phyloP scores from a whole-genome alignment of 2,797 vertebrate genomes.

The Brachymystax lenok region DNA sequence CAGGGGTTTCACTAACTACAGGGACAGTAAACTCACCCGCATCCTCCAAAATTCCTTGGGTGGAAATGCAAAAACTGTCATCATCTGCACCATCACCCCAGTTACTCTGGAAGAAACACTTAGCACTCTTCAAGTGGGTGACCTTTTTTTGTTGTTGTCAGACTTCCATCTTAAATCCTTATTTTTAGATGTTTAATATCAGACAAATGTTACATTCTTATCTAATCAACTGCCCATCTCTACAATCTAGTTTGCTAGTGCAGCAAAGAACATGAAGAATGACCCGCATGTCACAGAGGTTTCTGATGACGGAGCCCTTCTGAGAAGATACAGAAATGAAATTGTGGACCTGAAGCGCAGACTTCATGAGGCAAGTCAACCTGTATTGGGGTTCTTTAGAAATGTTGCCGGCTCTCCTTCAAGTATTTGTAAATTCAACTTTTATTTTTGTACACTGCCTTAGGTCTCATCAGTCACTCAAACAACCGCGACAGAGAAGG shows the following conservation, averaged over 20 bases:
- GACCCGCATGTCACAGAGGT: constrained; percentile 96
- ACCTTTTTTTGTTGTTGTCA: neutral
- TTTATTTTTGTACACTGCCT: constrained; percentile 35
- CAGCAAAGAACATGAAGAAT: constrained; percentile 96
- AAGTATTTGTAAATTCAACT: constrained; percentile 47
- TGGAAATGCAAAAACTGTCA: constrained; percentile 95
- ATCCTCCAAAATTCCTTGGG: constrained; percentile 97
- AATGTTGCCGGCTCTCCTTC: neutral
- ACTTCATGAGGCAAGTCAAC: constrained; percentile 79
- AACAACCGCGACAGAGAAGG: constrained; percentile 86
- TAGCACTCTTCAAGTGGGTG: constrained; percentile 89
- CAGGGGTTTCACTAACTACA: constrained; percentile 91
- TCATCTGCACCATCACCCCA: constrained; percentile 93
- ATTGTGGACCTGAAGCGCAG: constrained; percentile 91
- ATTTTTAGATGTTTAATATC: neutral
- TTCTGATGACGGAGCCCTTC: constrained; percentile 89
- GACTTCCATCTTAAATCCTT: neutral
- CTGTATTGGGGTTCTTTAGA: neutral
- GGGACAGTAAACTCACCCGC: constrained; percentile 94
- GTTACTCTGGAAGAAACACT: constrained; percentile 88
- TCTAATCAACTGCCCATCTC: neutral
- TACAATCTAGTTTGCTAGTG: constrained; percentile 88
- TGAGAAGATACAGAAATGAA: constrained; percentile 92
- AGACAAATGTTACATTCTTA: neutral
- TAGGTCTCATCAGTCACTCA: constrained; percentile 88